Evolutionary conservation across 2,797 vertebrate species (phyloP).

Genomic region (Sparus aurata): DNA sequence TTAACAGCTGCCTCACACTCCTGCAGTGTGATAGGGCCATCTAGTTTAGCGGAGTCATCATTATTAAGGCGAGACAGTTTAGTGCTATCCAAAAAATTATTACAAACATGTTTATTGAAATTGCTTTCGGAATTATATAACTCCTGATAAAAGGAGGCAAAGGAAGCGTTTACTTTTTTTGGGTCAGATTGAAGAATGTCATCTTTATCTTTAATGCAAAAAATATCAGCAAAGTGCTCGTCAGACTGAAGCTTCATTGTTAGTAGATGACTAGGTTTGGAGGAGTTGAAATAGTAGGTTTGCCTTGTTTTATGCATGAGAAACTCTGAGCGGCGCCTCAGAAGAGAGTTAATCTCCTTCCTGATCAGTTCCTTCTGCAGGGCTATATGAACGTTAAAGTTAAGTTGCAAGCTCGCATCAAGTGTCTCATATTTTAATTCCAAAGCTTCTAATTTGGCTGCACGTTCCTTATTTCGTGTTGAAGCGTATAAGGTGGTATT

Average conservation of each 20-base stretch:
- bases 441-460: background rate
- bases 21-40: no score
- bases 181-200: background rate
- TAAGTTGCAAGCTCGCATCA: background rate
- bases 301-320: conserved; percentile 12
- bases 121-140: background rate
- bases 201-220: background rate
- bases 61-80: no score
- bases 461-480: background rate
- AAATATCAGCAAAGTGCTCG: background rate
- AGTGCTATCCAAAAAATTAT: no score
- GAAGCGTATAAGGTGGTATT: conserved; percentile 7
- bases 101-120: no score
- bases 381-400: background rate
- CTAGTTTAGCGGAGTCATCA: no score
- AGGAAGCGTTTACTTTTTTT: no score
- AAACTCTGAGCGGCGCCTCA: conserved; percentile 6
- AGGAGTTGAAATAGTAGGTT: no score
- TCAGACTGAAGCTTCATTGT: background rate
- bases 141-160: background rate
- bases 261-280: background rate
- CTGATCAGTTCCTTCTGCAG: conserved; percentile 14
- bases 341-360: conserved; percentile 24
- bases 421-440: conserved; percentile 3
- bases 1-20: no score